These are phyloP conservation scores for Teleiodes luculella DNA, from an alignment of 2,888 invertebrate genomes.

Conservation along the genomic window DNA sequence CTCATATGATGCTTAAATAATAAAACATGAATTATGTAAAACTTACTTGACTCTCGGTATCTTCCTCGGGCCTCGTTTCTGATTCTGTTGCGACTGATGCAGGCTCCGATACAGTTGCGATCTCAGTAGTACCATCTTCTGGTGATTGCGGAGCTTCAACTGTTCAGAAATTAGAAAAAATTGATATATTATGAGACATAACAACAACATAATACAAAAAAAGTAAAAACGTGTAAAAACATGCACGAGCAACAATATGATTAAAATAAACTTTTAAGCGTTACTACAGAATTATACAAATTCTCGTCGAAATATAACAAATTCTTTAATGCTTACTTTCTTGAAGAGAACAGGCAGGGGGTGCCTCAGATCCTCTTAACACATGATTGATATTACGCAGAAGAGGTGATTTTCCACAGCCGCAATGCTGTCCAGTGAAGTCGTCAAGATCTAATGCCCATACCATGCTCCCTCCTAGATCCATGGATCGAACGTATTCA, in stretches of 20 bases:
- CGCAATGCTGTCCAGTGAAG: conserved; percentile 85
- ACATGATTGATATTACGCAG: conserved; percentile 89
- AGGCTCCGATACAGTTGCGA: conserved; percentile 15
- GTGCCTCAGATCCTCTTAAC: conserved; percentile 82
- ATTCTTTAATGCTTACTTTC: conserved; percentile 61
- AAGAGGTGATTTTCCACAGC: conserved; percentile 89
- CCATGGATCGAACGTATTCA: conserved; percentile 87
- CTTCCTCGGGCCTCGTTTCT: conserved; percentile 21
- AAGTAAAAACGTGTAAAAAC: too few species aligned
- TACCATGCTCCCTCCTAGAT: conserved; percentile 91
- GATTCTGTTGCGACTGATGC: conserved; percentile 20
- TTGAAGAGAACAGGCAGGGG: conserved; percentile 71
- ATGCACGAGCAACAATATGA: too few species aligned
- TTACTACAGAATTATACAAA: too few species aligned
- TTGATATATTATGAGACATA: too few species aligned
- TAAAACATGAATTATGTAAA: background rate
- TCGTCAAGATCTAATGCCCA: conserved; percentile 95
- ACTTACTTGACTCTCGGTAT: conserved; percentile 9
- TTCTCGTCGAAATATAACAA: too few species aligned
- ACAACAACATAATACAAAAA: too few species aligned
- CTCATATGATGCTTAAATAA: too few species aligned
- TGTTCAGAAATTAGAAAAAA: too few species aligned
- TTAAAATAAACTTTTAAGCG: too few species aligned
- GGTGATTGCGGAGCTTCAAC: conserved; percentile 23
- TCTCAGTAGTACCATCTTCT: conserved; percentile 8